These are phyloP conservation scores for Pontoporia blainvillei DNA, from an alignment of 2,113 vertebrate genomes.

Conservation along the genomic window DNA sequence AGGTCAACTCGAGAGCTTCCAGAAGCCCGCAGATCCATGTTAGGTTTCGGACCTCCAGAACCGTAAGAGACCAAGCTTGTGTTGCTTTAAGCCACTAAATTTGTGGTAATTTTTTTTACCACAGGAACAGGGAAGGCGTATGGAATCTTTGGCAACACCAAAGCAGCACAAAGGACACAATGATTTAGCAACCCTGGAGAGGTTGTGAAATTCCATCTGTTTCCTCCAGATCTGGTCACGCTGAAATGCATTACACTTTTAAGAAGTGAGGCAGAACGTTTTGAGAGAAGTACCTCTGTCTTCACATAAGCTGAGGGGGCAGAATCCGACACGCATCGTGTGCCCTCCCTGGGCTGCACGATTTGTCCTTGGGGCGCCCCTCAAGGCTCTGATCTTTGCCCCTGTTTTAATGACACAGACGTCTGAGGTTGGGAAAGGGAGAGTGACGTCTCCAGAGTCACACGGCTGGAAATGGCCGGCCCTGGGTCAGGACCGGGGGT, in stretches of 20 bases:
- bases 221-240: neutral
- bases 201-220: neutral
- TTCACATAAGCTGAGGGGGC: neutral
- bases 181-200: neutral
- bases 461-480: neutral
- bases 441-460: neutral
- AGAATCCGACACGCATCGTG: accelerated
- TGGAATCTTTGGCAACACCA: accelerated
- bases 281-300: neutral
- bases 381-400: accelerated
- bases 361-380: neutral
- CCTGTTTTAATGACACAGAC: neutral
- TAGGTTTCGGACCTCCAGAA: too few species aligned
- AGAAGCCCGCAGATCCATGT: neutral
- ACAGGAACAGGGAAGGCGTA: neutral
- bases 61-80: neutral
- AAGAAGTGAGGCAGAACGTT: neutral
- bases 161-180: neutral
- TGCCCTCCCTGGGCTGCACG: too few species aligned
- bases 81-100: too few species aligned
- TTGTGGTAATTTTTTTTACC: accelerated
- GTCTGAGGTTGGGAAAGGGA: neutral
- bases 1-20: neutral
- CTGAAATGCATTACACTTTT: neutral
- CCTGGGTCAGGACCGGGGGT: neutral